Evolutionary conservation across 2,797 vertebrate genomes (phyloP).

Genomic region (Melanotaenia boesemani): DNA sequence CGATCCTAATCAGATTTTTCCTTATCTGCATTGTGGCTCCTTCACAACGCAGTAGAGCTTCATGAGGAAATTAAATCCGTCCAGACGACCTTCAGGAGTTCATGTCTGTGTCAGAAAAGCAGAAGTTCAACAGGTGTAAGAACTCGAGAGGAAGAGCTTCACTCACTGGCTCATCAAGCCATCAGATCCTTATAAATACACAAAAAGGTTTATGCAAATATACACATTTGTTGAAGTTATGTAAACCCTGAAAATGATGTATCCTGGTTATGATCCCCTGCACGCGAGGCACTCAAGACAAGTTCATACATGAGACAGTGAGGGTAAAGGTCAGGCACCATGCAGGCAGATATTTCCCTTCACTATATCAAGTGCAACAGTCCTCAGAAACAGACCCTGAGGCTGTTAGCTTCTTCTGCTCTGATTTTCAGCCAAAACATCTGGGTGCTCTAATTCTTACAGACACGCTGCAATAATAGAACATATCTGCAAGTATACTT

Average conservation of each 20-base stretch:
- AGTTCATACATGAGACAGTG: slow-evolving; percentile 5
- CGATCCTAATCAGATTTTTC: not conserved
- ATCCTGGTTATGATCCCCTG: slow-evolving; percentile 15
- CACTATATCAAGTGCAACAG: slow-evolving; percentile 13
- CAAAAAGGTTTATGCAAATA: slow-evolving; percentile 13
- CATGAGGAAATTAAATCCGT: slow-evolving; percentile 59
- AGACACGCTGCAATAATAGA: slow-evolving; percentile 11
- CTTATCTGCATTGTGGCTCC: slow-evolving; percentile 20
- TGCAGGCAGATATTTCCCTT: slow-evolving; percentile 18
- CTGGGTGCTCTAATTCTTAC: slow-evolving; percentile 23
- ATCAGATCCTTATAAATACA: slow-evolving; percentile 17
- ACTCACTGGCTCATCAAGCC: slow-evolving; percentile 11
- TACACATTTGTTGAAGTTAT: not conserved
- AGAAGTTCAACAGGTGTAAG: slow-evolving; percentile 32
- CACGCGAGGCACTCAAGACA: slow-evolving; percentile 4
- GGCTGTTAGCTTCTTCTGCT: slow-evolving; percentile 43
- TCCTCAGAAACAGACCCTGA: slow-evolving; percentile 16
- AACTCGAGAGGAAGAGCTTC: slow-evolving; percentile 3
- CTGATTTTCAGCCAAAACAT: slow-evolving; percentile 49
- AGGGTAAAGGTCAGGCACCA: slow-evolving; percentile 11
- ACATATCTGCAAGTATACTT: not conserved
- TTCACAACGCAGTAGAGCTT: slow-evolving; percentile 24
- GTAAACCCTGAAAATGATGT: slow-evolving; percentile 2
- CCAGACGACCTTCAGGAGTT: slow-evolving; percentile 28
- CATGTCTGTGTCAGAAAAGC: slow-evolving; percentile 14